Conservation (phyloP, 2,797 vertebrate species). For the Glossophaga mutica region DNA sequence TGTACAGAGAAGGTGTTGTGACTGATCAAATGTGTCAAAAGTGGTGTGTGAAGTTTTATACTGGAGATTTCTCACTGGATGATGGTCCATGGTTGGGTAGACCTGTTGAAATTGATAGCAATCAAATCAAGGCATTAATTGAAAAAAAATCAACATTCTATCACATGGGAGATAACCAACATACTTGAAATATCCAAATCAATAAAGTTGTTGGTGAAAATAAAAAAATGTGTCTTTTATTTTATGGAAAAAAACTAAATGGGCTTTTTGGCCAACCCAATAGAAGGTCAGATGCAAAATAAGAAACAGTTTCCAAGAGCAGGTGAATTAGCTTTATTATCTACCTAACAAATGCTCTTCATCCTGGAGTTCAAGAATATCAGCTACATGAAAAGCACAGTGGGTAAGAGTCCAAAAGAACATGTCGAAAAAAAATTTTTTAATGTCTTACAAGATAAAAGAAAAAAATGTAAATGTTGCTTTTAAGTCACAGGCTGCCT, state of each 20-base stretch:
- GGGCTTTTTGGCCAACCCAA: not conserved
- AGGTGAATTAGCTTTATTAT: too few relatives aligned
- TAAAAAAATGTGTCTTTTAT: not conserved
- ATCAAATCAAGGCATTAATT: not conserved
- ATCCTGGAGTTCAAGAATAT: constrained; percentile 24
- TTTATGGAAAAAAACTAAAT: not conserved
- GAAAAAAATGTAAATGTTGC: not conserved
- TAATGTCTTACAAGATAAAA: not conserved
- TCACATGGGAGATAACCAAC: not conserved
- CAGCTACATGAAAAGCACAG: not conserved
- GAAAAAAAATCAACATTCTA: not conserved
- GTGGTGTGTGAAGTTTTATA: not conserved
- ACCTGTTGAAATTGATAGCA: not conserved
- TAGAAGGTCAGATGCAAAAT: not conserved
- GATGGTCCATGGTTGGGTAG: not conserved
- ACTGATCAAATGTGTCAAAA: not conserved
- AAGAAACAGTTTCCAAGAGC: constrained; percentile 27
- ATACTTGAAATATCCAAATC: not conserved
- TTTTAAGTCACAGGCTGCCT: not conserved
- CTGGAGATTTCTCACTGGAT: not conserved
- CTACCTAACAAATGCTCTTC: not conserved
- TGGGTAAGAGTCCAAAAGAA: not conserved
- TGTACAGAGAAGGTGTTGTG: not conserved
- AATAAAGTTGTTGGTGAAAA: not conserved
- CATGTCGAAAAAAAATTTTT: too few relatives aligned